Evolutionary conservation across 2,888 invertebrate genomes (phyloP).

Genomic region (Melanophora roralis): DNA sequence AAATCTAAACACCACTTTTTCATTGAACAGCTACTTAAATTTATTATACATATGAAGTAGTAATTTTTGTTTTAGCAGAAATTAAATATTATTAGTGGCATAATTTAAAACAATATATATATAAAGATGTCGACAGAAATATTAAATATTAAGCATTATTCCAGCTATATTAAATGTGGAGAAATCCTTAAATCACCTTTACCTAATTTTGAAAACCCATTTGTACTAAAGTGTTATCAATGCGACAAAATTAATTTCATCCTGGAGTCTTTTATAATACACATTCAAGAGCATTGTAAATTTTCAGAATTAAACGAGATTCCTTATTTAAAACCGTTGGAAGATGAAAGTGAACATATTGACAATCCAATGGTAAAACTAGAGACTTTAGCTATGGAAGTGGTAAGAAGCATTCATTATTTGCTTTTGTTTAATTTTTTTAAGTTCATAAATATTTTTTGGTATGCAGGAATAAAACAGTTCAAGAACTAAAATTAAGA

Average conservation of each 20-base stretch:
- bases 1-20: constrained; percentile 11
- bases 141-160: constrained; percentile 19
- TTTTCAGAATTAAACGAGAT: not conserved
- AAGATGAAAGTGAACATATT: constrained; percentile 11
- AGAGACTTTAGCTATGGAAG: constrained; percentile 31
- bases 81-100: not conserved
- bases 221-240: constrained; percentile 43
- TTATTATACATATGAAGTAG: not conserved
- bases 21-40: constrained; percentile 12
- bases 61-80: not conserved
- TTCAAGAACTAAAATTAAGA: too few species aligned
- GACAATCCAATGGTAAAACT: constrained; percentile 28
- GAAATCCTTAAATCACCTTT: constrained; percentile 54
- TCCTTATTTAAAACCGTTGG: not conserved
- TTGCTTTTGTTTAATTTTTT: not conserved
- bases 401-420: constrained; percentile 6
- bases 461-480: too few species aligned
- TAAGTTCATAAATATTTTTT: too few species aligned
- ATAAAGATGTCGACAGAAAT: constrained; percentile 34
- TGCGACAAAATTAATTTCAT: constrained; percentile 40
- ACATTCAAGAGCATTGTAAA: constrained; percentile 35
- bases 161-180: constrained; percentile 50
- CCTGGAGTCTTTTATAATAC: constrained; percentile 44
- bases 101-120: not conserved
- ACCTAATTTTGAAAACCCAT: constrained; percentile 34